Evolutionary conservation across 2,113 vertebrate genomes (phyloP).

Genomic region (Rallus limicola): DNA sequence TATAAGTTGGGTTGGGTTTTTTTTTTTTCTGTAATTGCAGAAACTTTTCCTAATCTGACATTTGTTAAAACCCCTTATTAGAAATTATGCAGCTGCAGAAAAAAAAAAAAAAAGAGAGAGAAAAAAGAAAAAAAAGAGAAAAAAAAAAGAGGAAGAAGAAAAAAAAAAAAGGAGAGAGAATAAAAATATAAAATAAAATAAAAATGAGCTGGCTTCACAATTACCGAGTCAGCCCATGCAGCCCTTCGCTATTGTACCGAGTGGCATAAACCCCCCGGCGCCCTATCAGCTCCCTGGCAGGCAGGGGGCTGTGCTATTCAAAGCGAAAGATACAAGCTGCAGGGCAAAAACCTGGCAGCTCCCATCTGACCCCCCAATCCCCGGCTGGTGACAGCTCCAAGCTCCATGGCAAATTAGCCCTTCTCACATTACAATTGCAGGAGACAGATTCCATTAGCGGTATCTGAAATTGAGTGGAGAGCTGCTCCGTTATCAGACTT

Average conservation of each 20-base stretch:
- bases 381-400: slow-evolving; percentile 99
- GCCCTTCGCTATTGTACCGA: slow-evolving; percentile 96
- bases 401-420: slow-evolving; percentile 99
- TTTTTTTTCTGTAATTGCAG: slow-evolving; percentile 75
- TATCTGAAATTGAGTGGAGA: slow-evolving; percentile 99
- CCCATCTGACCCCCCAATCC: slow-evolving; percentile 99
- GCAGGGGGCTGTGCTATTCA: slow-evolving; percentile 99
- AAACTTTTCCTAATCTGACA: slow-evolving; percentile 91
- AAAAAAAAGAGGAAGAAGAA: too few relatives aligned
- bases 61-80: slow-evolving; percentile 87
- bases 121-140: background rate
- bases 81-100: slow-evolving; percentile 84
- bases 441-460: slow-evolving; percentile 99
- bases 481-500: slow-evolving; percentile 99
- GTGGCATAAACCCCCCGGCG: slow-evolving; percentile 99
- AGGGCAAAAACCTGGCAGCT: slow-evolving; percentile 99
- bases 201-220: slow-evolving; percentile 99
- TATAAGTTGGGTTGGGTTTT: slow-evolving; percentile 69
- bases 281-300: slow-evolving; percentile 99
- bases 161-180: background rate
- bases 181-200: slow-evolving; percentile 38
- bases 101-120: background rate
- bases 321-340: slow-evolving; percentile 99
- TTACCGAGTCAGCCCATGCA: slow-evolving; percentile 98
- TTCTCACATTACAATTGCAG: slow-evolving; percentile 99